Evolutionary conservation across 2,113 vertebrate genomes (phyloP), one percentile per base, ranked within the genome.

Genomic region (Tympanuchus pallidicinctus): DNA sequence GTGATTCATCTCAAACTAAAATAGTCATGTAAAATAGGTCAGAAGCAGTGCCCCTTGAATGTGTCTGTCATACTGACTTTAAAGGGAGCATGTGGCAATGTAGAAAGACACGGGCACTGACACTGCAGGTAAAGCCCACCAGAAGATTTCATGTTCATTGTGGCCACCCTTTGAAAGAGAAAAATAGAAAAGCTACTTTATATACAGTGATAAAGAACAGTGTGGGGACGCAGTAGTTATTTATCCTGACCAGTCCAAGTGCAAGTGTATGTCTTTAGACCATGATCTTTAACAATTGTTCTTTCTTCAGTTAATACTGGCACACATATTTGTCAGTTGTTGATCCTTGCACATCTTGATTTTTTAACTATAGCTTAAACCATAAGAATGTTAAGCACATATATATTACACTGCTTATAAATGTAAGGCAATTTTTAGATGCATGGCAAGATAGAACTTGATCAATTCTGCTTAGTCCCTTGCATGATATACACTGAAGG

Each of bases 11-110:
- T 83, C 76, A 45, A 81, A 69, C 82, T 78, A 63, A 95, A 96
- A 96, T 96, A 96, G 93, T 71, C 59, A 60, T 47, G 60, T 90
- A 86, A 96, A 96, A 93, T 86, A 96, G 96, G 95, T 93, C 95
- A 88, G 93, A 93, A 93, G 72, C 82, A 71, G 72, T 93, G 92
- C 72, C 90, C 91, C 82, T 91, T 90, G 45, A 86, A 93, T 93
- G 17, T 0, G 10, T 42, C 25, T 90, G 22, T 67, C 61, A 85
- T 80, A 30, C 10, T 89, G 79, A 38, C 75, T 88, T 78, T 60
- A 80, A 77, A 63, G 56, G n/a, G 56, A 93, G 47, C 42, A 38
- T 73, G 16, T 77, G 69, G 45, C 83, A 88, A 54, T 3, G 5
- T 50, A 79, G 25, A 74, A 72, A 66, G 79, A 50, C 61, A 13